A percentile compares a stretch with the other conserved stretches of the same genome.
These are phyloP conservation scores for Neodiprion pinetum DNA, from an alignment of 1,140 invertebrate species.

Conservation along the genomic window DNA sequence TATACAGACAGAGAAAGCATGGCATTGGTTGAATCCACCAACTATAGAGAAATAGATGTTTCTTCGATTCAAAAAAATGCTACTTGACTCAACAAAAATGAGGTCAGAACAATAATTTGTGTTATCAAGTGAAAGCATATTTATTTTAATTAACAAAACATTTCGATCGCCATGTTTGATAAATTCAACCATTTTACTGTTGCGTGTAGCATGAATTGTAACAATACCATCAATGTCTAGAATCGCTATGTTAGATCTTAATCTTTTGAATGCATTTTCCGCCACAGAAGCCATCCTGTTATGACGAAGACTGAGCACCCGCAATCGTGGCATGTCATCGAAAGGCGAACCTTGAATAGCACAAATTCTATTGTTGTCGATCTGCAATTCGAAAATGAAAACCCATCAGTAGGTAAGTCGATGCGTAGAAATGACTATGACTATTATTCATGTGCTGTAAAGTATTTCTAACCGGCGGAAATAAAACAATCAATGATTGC, in stretches of 20 bases:
- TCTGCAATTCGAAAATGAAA: slow-evolving; percentile 42
- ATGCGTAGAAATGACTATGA: too few species aligned
- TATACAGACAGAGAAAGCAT: too few species aligned
- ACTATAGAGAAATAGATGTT: neutral
- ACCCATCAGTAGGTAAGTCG: neutral
- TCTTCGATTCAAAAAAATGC: too few species aligned
- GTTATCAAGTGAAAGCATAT: too few species aligned
- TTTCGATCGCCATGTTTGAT: neutral
- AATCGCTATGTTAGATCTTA: slow-evolving; percentile 81
- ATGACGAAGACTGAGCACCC: slow-evolving; percentile 79
- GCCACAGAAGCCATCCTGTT: slow-evolving; percentile 79
- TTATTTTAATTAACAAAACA: too few species aligned
- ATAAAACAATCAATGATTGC: too few species aligned
- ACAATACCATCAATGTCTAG: slow-evolving; percentile 82
- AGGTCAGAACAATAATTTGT: too few species aligned
- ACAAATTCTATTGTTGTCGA: slow-evolving; percentile 79
- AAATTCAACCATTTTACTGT: neutral
- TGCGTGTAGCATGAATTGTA: slow-evolving; percentile 6
- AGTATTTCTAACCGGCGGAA: too few species aligned
- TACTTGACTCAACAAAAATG: too few species aligned
- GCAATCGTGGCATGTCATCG: slow-evolving; percentile 79
- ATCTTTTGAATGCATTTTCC: slow-evolving; percentile 76
- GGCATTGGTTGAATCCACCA: neutral
- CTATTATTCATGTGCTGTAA: too few species aligned
- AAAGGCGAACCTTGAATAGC: slow-evolving; percentile 76